Percentiles rank a stretch among this genome's conserved stretches.
Evolutionary conservation across 2,797 vertebrate species (phyloP).

Genomic region (Falco biarmicus): DNA sequence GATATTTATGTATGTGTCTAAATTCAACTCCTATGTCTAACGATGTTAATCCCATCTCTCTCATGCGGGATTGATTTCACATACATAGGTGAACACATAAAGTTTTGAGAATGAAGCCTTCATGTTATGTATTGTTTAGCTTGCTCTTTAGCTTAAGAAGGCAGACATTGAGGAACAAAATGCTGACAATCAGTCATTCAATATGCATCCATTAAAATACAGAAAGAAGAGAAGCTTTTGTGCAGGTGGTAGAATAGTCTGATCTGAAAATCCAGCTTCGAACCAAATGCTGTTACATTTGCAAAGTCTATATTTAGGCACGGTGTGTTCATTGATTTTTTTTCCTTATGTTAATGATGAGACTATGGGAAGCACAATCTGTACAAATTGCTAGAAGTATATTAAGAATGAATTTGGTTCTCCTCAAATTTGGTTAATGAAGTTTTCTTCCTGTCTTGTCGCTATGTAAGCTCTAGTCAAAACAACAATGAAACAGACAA

Average conservation of each 20-base stretch:
- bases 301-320: background rate
- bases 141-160: background rate
- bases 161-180: background rate
- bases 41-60: background rate
- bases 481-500: background rate
- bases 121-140: background rate
- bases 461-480: background rate
- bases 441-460: background rate
- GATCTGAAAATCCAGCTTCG: background rate
- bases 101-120: background rate
- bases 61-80: background rate
- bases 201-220: background rate
- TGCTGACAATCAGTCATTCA: background rate
- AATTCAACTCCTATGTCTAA: background rate
- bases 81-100: background rate
- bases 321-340: fast-evolving
- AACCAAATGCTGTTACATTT: background rate
- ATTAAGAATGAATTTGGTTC: background rate
- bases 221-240: background rate
- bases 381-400: background rate
- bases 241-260: background rate
- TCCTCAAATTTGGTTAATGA: background rate
- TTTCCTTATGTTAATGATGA: background rate
- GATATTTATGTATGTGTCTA: background rate
- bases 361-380: background rate